Conservation (phyloP, 2,113 vertebrate genomes). For the Arvicanthis niloticus region DNA sequence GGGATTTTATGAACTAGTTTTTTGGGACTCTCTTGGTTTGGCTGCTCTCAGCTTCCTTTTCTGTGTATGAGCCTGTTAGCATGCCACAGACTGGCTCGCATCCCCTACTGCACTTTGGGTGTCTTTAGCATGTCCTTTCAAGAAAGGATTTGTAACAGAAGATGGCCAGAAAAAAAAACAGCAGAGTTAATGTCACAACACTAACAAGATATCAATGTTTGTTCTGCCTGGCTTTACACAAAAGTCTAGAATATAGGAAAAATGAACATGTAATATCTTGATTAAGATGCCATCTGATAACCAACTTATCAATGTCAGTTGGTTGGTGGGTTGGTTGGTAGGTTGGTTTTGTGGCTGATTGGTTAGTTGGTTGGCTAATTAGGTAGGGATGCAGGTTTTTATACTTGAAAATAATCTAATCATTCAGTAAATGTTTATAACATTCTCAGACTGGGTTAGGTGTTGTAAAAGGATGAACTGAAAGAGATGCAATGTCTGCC, state of each 20-base stretch:
- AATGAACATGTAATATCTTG: neutral
- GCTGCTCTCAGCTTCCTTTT: neutral
- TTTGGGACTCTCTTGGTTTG: neutral
- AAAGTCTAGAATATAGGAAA: neutral
- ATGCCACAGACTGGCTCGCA: neutral
- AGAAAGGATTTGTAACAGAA: neutral
- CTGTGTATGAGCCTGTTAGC: neutral
- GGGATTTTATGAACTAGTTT: neutral
- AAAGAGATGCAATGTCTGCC: neutral
- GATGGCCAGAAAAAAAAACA: neutral
- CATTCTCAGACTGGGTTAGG: neutral
- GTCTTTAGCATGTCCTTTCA: neutral
- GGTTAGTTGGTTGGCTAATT: no score
- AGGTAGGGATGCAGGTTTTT: neutral
- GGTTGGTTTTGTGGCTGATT: neutral
- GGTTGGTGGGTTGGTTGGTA: neutral
- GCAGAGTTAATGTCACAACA: neutral
- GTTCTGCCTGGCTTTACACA: neutral
- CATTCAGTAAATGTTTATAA: neutral
- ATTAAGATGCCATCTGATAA: neutral
- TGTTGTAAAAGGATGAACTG: neutral
- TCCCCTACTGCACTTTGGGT: neutral
- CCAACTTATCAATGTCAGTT: neutral
- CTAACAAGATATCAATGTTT: neutral
- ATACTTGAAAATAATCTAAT: neutral